Evolutionary conservation across 1,140 invertebrate genomes (phyloP).

Genomic region (Diprion similis): DNA sequence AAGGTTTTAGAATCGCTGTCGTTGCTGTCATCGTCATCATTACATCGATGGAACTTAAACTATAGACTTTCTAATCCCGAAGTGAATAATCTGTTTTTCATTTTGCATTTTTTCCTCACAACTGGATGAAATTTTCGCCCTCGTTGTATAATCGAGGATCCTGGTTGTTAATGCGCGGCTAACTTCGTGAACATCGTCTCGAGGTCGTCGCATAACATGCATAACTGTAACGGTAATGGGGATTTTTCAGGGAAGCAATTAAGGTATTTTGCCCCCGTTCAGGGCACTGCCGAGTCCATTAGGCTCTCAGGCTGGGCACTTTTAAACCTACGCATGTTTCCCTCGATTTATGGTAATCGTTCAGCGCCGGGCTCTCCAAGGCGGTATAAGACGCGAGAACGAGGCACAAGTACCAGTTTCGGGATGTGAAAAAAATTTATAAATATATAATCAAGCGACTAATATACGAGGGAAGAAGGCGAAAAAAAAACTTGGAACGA

Average conservation of each 20-base stretch:
- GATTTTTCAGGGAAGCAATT: constrained; percentile 5
- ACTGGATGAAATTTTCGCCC: too few species aligned
- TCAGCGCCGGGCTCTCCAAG: not conserved
- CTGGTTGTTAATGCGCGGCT: not conserved
- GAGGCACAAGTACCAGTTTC: too few species aligned
- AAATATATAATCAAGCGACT: not conserved
- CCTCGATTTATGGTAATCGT: not conserved
- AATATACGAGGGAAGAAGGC: not conserved
- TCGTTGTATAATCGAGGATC: too few species aligned
- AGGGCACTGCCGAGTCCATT: not conserved
- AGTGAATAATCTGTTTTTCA: too few species aligned
- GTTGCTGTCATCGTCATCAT: too few species aligned
- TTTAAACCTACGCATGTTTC: not conserved
- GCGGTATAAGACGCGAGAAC: not conserved
- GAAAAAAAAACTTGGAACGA: too few species aligned
- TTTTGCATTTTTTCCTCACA: too few species aligned
- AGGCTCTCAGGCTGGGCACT: not conserved
- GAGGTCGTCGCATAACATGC: not conserved
- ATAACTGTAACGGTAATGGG: not conserved
- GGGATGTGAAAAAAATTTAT: not conserved
- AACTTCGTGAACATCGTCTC: not conserved
- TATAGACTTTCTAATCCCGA: too few species aligned
- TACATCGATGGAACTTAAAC: too few species aligned
- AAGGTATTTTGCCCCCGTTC: not conserved
- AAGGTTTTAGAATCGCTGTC: too few species aligned